These are phyloP conservation scores for Microctonus brassicae DNA, from an alignment of 2,888 invertebrate genomes.

Conservation along the genomic window DNA sequence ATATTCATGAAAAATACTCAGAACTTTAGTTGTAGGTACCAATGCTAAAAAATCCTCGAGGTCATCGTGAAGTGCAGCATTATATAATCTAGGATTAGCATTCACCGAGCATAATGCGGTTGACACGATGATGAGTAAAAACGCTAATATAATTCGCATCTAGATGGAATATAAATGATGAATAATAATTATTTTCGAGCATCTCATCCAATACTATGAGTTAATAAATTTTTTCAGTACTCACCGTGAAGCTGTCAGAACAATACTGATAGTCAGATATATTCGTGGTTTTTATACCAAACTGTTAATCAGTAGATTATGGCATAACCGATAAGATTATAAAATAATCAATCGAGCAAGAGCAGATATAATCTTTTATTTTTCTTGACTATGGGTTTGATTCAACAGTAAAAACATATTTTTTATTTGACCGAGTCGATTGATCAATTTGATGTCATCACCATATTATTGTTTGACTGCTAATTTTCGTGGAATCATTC, in stretches of 20 bases:
- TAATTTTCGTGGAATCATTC: too few relatives aligned
- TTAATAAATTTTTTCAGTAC: conserved; percentile 25
- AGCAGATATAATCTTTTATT: not conserved
- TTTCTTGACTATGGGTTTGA: not conserved
- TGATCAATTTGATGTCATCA: too few relatives aligned
- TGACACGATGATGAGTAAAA: conserved; percentile 44
- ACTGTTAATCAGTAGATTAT: not conserved
- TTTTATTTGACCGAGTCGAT: not conserved
- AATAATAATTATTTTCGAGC: not conserved
- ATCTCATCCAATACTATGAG: not conserved
- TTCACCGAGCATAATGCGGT: conserved; percentile 37
- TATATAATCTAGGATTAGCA: conserved; percentile 39
- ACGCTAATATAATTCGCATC: conserved; percentile 48
- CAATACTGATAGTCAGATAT: not conserved
- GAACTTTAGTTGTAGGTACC: conserved; percentile 51
- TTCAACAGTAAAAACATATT: not conserved
- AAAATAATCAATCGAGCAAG: not conserved
- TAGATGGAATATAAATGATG: conserved; percentile 5
- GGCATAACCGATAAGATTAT: conserved; percentile 1
- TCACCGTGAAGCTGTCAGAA: conserved; percentile 35
- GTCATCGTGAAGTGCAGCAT: conserved; percentile 53
- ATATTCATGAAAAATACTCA: conserved; percentile 48
- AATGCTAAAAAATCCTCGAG: conserved; percentile 57
- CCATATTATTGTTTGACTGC: too few relatives aligned
- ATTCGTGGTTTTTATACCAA: not conserved